Percentiles rank a stretch among this genome's conserved stretches.
phyloP scores from a whole-genome alignment of 2,113 vertebrate species.

The Gallinago media region DNA sequence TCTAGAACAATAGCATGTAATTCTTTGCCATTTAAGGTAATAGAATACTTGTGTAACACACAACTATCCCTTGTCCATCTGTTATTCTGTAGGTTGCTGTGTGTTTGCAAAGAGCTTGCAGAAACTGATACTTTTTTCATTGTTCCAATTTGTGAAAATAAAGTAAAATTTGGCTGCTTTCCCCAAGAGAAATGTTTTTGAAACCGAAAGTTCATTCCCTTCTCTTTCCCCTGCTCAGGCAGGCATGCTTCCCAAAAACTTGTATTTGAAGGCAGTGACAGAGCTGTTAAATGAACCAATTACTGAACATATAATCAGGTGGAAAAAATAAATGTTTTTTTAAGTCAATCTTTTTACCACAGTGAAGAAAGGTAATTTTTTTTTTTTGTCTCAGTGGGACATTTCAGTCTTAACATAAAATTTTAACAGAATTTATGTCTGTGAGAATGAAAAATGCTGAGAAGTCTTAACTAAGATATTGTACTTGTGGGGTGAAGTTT shows the following conservation, averaged over 20 bases:
- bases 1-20: neutral
- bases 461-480: neutral
- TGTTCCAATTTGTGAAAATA: neutral
- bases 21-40: neutral
- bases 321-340: neutral
- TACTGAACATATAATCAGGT: neutral
- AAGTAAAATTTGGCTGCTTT: neutral
- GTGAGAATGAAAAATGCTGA: neutral
- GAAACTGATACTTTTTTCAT: accelerated
- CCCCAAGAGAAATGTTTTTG: neutral
- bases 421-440: neutral
- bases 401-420: neutral
- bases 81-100: neutral
- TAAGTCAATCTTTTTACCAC: neutral
- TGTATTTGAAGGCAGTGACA: neutral
- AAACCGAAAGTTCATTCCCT: neutral
- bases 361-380: neutral
- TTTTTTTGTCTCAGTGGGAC: neutral
- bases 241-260: neutral
- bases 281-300: neutral
- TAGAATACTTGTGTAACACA: neutral
- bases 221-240: neutral
- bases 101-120: neutral
- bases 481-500: neutral
- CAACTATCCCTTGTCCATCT: neutral